These are phyloP conservation scores for Microctenopoma lineatum DNA, from an alignment of 2,797 vertebrate species.

Conservation along the genomic window DNA sequence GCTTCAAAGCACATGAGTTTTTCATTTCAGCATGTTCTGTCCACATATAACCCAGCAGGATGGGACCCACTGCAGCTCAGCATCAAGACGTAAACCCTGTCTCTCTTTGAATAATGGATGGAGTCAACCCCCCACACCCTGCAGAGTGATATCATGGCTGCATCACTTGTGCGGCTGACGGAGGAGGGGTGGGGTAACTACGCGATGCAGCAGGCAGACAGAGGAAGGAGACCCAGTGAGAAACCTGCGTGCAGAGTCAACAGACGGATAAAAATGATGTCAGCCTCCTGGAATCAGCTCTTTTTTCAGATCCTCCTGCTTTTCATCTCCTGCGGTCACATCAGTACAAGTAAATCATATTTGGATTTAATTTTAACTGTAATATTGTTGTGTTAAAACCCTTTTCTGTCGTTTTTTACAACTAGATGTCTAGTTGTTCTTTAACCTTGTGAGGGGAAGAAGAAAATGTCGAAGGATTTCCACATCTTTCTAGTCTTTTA, in stretches of 20 bases:
- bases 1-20: background rate
- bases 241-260: conserved; percentile 36
- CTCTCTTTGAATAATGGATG: conserved; percentile 74
- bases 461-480: conserved; percentile 6
- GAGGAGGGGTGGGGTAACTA: conserved; percentile 9
- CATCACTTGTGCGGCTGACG: conserved; percentile 70
- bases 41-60: background rate
- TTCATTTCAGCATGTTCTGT: background rate
- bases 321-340: conserved; percentile 67
- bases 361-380: conserved; percentile 33
- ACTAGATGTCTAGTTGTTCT: conserved; percentile 20
- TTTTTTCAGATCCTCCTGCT: conserved; percentile 61
- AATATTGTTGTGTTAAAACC: conserved; percentile 26
- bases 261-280: conserved; percentile 58
- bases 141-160: conserved; percentile 66
- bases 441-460: conserved; percentile 53
- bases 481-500: background rate
- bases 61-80: conserved; percentile 7
- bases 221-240: conserved; percentile 19
- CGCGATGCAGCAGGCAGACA: conserved; percentile 51
- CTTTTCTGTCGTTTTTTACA: background rate
- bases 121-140: conserved; percentile 45
- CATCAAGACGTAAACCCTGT: conserved; percentile 8
- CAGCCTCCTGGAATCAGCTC: conserved; percentile 52
- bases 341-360: conserved; percentile 76